Conservation (phyloP, 2,888 invertebrate species). For the Desoria tigrina region DNA sequence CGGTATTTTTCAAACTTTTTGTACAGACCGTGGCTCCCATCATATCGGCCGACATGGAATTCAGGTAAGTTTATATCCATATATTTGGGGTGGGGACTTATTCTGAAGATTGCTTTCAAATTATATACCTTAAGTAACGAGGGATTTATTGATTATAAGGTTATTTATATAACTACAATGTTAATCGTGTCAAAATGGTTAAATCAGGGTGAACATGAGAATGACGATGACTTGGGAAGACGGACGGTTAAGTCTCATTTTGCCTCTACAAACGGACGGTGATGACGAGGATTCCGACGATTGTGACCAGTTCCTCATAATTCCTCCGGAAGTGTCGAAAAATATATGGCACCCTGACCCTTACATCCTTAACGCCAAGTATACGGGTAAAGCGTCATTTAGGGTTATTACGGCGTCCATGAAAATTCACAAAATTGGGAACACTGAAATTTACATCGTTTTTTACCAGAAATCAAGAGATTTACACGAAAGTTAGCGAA, state of each 20-base stretch:
- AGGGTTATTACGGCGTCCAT: too few species aligned
- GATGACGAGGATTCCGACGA: conserved; percentile 71
- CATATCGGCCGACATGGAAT: conserved; percentile 85
- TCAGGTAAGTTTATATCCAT: conserved; percentile 57
- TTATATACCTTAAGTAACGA: background rate
- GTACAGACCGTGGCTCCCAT: conserved; percentile 86
- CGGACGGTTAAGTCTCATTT: conserved; percentile 67
- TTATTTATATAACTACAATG: too few species aligned
- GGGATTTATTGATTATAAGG: too few species aligned
- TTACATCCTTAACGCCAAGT: conserved; percentile 80
- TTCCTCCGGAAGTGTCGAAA: conserved; percentile 78
- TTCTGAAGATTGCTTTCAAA: too few species aligned
- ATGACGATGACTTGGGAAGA: conserved; percentile 58
- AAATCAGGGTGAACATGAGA: conserved; percentile 61
- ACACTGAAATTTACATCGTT: too few species aligned
- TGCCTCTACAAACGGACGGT: conserved; percentile 69
- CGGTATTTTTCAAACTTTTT: conserved; percentile 76
- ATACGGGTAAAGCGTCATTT: conserved; percentile 65
- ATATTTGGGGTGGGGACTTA: background rate
- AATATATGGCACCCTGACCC: conserved; percentile 84
- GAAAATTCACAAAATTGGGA: too few species aligned
- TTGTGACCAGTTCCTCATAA: conserved; percentile 57
- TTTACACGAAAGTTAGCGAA: conserved; percentile 20
- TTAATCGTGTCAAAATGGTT: too few species aligned
- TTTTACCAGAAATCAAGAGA: conserved; percentile 12